Base-by-base conservation (phyloP, 92 coral and sea anemone genomes). In the Bergia sp. region DNA sequence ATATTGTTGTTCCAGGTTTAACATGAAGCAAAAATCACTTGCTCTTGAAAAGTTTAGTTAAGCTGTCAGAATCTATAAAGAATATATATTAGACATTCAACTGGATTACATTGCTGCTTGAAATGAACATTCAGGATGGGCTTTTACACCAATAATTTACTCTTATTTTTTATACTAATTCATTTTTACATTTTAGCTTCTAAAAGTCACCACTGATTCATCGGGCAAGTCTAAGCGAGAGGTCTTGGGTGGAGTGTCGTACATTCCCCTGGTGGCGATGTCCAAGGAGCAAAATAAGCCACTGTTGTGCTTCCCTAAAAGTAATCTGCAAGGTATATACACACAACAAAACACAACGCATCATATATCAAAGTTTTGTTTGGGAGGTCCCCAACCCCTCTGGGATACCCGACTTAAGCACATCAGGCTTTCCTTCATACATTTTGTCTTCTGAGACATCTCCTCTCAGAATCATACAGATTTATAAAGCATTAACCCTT, bases 181-280 rank as follows among this genome's bases (percentile, higher is more conserved):
- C 36, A 11, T 13, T 58, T 16, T 23, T 66, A n/a, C 3, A 4
- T 9, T 11, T 41, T 82, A 82, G 86, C 86, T 82, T 61, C 21
- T 82, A 13, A 82, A 82, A 13, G 86, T 82, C 53, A 82, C 86
- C 57, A 43, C 43, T 41, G 86, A 82, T 39, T 69, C 47, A 41
- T 21, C 39, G 76, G 86, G 86, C 50, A 8, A n/a, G 40, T 5
- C 76, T n/a, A 82, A 23, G 39, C 86, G 29, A 23, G 55, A 82
- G 2, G 21, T 66, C 20, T 7, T 82, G 64, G 44, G 86, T 36
- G 86, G 39, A n/a, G 86, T 39, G 41, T 43, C 58, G 2, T 82
- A 82, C 53, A n/a, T 82, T 4, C 86, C 86, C 75, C 39, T 82
- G 36, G 86, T 82, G 72, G 76, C 61, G 12, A 23, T 82, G 23